Evolutionary conservation across 2,113 vertebrate genomes (phyloP).

Genomic region (Paracanthobrama guichenoti): DNA sequence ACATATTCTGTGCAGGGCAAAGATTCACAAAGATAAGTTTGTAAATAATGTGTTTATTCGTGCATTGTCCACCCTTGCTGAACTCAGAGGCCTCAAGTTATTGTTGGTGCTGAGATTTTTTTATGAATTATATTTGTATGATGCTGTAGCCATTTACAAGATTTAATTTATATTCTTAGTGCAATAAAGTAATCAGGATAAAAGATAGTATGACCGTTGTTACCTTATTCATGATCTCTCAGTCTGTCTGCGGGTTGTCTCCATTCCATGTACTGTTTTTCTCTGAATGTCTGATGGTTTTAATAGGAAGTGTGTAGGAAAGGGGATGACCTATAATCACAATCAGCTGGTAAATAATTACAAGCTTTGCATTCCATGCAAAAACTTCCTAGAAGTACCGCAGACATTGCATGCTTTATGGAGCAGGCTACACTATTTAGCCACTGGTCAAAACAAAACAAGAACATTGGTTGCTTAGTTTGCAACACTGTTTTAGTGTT

Average conservation of each 20-base stretch:
- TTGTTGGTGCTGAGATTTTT: neutral
- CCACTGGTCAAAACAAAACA: constrained; percentile 53
- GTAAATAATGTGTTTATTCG: neutral
- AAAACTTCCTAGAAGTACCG: constrained; percentile 57
- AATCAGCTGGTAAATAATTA: constrained; percentile 78
- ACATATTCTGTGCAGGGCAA: neutral
- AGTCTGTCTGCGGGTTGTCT: neutral
- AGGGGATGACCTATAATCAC: constrained; percentile 73
- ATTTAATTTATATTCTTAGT: neutral
- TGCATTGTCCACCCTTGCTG: neutral
- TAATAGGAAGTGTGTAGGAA: constrained; percentile 67
- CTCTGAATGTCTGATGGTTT: constrained; percentile 60
- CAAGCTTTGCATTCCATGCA: constrained; percentile 70
- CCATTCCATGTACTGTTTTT: constrained; percentile 33
- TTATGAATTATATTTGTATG: neutral
- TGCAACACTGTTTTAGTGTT: constrained; percentile 60
- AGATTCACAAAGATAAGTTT: neutral
- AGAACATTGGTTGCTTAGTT: constrained; percentile 63
- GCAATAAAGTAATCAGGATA: neutral
- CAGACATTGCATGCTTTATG: constrained; percentile 61
- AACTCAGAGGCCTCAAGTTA: neutral
- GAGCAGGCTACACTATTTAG: constrained; percentile 54
- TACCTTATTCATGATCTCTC: neutral
- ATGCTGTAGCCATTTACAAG: neutral
- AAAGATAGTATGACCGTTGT: neutral